A percentile compares a stretch with the other conserved stretches of the same genome.
Evolutionary conservation across 2,888 invertebrate species (phyloP).

Genomic region (Tubulanus polymorphus): DNA sequence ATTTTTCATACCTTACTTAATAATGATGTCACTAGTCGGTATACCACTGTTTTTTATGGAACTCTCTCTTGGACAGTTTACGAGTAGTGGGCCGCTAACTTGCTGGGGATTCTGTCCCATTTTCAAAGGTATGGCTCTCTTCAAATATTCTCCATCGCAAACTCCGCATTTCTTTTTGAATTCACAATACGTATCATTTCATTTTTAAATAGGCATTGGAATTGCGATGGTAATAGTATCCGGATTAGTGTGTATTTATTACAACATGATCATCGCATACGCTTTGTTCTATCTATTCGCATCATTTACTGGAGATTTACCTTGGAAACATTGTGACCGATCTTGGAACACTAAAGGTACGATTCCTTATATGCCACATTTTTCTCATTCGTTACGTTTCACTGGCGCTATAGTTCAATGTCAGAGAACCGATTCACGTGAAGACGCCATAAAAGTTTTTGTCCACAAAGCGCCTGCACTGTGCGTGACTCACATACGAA

Average conservation of each 20-base stretch:
- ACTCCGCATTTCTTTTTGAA: too few species aligned
- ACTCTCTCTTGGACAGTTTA: slow-evolving; percentile 49
- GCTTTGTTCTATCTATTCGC: slow-evolving; percentile 32
- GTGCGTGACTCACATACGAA: too few species aligned
- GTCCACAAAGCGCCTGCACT: too few species aligned
- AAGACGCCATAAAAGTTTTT: too few species aligned
- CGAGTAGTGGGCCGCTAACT: slow-evolving; percentile 49
- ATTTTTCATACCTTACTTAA: slow-evolving; percentile 48
- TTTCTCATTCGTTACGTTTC: too few species aligned
- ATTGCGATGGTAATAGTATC: slow-evolving; percentile 31
- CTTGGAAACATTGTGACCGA: slow-evolving; percentile 17
- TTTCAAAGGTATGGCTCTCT: slow-evolving; percentile 45
- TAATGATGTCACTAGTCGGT: slow-evolving; percentile 49
- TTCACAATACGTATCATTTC: too few species aligned
- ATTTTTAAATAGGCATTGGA: too few species aligned
- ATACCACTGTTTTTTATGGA: slow-evolving; percentile 52
- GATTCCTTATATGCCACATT: too few species aligned
- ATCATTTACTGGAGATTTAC: slow-evolving; percentile 22
- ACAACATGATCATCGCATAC: slow-evolving; percentile 41
- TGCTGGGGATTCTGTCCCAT: slow-evolving; percentile 51
- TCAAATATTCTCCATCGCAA: slow-evolving; percentile 6
- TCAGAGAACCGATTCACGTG: too few species aligned
- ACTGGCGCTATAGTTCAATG: too few species aligned
- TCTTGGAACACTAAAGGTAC: too few species aligned
- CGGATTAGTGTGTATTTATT: slow-evolving; percentile 33